Evolutionary conservation across 2,888 invertebrate species (phyloP).

Genomic region (Hoplodrina blanda): DNA sequence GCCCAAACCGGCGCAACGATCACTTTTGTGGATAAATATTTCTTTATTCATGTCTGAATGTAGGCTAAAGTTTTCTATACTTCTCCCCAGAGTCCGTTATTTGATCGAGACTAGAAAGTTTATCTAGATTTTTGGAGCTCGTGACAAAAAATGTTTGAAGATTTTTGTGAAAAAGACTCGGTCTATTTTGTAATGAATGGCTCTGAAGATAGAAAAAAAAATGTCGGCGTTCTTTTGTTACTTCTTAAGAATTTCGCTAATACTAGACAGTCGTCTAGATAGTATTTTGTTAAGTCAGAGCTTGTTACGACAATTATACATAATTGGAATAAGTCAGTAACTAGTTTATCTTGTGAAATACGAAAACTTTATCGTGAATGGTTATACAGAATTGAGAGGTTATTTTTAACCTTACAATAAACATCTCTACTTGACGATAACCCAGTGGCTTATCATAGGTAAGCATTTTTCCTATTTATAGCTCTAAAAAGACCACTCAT

Average conservation of each 20-base stretch:
- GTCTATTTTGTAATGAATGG: slow-evolving; percentile 27
- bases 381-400: neutral
- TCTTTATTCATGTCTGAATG: slow-evolving; percentile 53
- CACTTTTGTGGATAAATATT: slow-evolving; percentile 59
- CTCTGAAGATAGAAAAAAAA: slow-evolving; percentile 9
- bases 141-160: slow-evolving; percentile 22
- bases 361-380: neutral
- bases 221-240: neutral
- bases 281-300: neutral
- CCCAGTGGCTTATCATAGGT: slow-evolving; percentile 10
- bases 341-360: neutral
- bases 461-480: slow-evolving; percentile 13
- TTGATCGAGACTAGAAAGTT: slow-evolving; percentile 49
- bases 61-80: slow-evolving; percentile 44
- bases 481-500: slow-evolving; percentile 35
- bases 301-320: slow-evolving; percentile 9
- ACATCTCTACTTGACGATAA: slow-evolving; percentile 1
- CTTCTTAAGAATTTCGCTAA: slow-evolving; percentile 1
- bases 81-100: slow-evolving; percentile 35
- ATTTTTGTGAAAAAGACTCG: slow-evolving; percentile 14
- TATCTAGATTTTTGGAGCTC: slow-evolving; percentile 47
- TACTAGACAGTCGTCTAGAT: slow-evolving; percentile 2
- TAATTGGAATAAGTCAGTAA: neutral
- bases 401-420: neutral
- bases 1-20: slow-evolving; percentile 44